Base-by-base conservation (phyloP, 2,797 vertebrate species). In the Aplochiton taeniatus region DNA sequence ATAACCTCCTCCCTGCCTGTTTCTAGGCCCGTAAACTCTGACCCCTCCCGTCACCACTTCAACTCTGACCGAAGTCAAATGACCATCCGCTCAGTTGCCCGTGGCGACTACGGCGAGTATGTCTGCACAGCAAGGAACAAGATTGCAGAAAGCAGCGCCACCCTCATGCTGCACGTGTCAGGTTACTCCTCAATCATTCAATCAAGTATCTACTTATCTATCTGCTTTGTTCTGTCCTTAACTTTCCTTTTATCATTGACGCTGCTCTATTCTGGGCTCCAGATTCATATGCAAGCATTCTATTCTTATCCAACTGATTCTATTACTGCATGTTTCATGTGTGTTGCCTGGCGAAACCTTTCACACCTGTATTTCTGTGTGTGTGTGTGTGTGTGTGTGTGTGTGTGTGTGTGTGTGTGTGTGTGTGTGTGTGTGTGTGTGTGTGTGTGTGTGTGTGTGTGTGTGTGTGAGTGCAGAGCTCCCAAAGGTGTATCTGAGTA, bases 1-100 rank as follows among this genome's bases (percentile, higher is more conserved):
- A 16, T 17, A 20, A 13, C 17, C n/a, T 19, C 42, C 8, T 20
- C n/a, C n/a, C 18, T 11, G 54, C 16, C 14, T 13, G 11, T 17
- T 58, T 16, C 16, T 45, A 94, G 93, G 62, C 91, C 92, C 0
- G 1, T 52, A 0, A 0, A 8, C 0, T 77, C 66, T 48, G 84
- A 92, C 62, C 57, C 73, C 0, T 77, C 76, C 19, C 90, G n/a
- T 31, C 88, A 91, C 70, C 63, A 66, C 7, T 92, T 86, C 73
- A 93, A 93, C 85, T 91, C 92, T 0, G 91, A 93, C 80, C 74
- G 65, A 61, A 93, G 92, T 51, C 63, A 87, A 66, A 61, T 94
- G 75, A 87, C 48, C 7, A 88, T 94, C 50, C 74, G 9, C 6
- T 83, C 83, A 14, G 89, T 94, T 8, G 55, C 54, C 43, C 83